Evolutionary conservation across 2,113 vertebrate genomes (phyloP).

Genomic region (Heptranchias perlo): DNA sequence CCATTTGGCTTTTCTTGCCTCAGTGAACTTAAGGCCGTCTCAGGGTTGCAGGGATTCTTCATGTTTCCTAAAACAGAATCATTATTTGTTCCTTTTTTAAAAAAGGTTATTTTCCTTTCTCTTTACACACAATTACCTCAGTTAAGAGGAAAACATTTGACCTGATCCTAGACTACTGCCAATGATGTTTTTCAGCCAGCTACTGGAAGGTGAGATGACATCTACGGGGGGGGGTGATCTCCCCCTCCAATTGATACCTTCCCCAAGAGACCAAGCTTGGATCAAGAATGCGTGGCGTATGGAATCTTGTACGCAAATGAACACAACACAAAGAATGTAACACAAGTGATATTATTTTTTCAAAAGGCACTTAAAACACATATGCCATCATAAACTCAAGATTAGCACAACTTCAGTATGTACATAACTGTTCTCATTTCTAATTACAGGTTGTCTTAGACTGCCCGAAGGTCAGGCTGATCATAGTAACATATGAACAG

Average conservation of each 20-base stretch:
- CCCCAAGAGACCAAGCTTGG: not conserved
- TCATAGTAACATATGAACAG: not conserved
- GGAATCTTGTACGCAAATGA: not conserved
- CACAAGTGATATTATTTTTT: not conserved
- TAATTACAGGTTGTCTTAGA: not conserved
- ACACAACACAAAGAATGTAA: not conserved
- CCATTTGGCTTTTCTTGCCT: constrained; percentile 20
- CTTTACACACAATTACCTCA: not conserved
- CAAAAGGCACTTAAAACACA: not conserved
- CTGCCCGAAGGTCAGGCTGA: not conserved
- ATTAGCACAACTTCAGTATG: not conserved
- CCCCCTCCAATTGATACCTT: not conserved
- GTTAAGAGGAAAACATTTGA: not conserved
- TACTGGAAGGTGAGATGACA: not conserved
- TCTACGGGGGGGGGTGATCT: not conserved
- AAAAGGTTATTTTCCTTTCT: not conserved
- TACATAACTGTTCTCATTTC: not conserved
- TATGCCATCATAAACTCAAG: not conserved
- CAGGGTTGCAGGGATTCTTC: not conserved
- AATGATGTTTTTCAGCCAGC: not conserved
- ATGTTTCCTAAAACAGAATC: not conserved
- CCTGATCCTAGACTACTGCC: not conserved
- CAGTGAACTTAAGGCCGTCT: not conserved
- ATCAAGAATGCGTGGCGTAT: not conserved
- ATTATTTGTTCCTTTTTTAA: not conserved